Evolutionary conservation across 2,797 vertebrate genomes (phyloP).

Genomic region (Macropodus opercularis): DNA sequence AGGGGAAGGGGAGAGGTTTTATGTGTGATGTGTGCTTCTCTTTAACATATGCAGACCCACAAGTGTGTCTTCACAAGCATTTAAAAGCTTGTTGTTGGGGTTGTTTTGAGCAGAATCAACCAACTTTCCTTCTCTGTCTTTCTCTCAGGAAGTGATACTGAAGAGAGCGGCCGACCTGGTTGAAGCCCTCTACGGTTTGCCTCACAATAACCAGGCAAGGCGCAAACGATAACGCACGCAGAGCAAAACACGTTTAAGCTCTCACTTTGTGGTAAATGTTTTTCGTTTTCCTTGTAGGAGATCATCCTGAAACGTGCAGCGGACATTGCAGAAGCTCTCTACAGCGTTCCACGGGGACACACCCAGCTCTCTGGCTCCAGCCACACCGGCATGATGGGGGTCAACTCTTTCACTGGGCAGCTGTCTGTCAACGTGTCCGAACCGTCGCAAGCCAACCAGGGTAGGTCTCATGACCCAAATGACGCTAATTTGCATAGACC

Average conservation of each 20-base stretch:
- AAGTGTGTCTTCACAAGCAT: slow-evolving; percentile 6
- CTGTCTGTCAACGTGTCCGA: slow-evolving; percentile 96
- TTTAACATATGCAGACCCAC: slow-evolving; percentile 12
- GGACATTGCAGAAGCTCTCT: slow-evolving; percentile 97
- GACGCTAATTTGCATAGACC: too few relatives aligned
- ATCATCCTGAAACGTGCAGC: slow-evolving; percentile 97
- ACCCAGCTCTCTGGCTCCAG: slow-evolving; percentile 92
- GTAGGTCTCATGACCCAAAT: too few relatives aligned
- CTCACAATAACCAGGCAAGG: slow-evolving; percentile 93
- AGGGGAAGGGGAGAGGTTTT: slow-evolving; percentile 5
- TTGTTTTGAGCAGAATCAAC: background rate
- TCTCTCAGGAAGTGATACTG: slow-evolving; percentile 92
- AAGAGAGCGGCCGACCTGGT: slow-evolving; percentile 97
- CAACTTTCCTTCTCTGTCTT: slow-evolving; percentile 13
- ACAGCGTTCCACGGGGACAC: slow-evolving; percentile 96
- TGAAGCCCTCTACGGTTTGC: slow-evolving; percentile 96
- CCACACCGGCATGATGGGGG: slow-evolving; percentile 96
- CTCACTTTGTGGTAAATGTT: background rate
- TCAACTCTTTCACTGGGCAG: slow-evolving; percentile 96
- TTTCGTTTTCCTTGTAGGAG: slow-evolving; percentile 81
- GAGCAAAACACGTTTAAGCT: background rate
- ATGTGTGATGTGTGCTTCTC: slow-evolving; percentile 1
- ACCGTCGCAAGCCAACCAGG: slow-evolving; percentile 92
- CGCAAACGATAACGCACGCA: background rate
- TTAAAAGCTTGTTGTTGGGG: background rate